Percentiles rank a stretch among this genome's conserved stretches.
Evolutionary conservation across 2,797 vertebrate species (phyloP).

Genomic region (Alca torda): DNA sequence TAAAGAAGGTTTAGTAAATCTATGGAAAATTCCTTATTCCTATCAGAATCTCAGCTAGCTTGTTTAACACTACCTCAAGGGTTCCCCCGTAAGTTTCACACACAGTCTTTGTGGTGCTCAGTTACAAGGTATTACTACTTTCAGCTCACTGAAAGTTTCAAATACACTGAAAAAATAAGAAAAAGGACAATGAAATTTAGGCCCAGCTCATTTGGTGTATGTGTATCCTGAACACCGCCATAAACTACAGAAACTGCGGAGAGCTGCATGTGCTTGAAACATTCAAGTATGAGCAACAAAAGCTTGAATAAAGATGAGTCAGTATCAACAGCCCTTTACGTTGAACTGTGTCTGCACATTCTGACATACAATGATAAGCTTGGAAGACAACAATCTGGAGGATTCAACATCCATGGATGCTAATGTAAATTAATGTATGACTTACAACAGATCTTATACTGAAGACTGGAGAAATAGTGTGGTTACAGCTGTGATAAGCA

Average conservation of each 20-base stretch:
- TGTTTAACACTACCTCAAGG: background rate
- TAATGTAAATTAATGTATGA: conserved; percentile 27
- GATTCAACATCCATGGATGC: background rate
- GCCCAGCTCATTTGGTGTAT: background rate
- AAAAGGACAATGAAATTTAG: background rate
- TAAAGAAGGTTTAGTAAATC: background rate
- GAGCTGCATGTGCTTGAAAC: background rate
- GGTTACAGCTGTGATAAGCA: conserved; percentile 48
- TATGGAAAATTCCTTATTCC: background rate
- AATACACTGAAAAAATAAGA: background rate
- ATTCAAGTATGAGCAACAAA: background rate
- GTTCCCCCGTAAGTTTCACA: background rate
- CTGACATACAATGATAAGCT: conserved; percentile 4
- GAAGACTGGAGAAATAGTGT: background rate
- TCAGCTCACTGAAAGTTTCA: background rate
- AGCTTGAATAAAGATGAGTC: conserved; percentile 49
- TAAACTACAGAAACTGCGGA: background rate
- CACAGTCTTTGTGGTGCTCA: background rate
- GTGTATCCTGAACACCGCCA: background rate
- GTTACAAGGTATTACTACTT: background rate
- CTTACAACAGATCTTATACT: conserved; percentile 15
- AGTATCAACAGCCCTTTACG: conserved; percentile 20
- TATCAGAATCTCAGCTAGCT: background rate
- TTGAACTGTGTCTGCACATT: background rate
- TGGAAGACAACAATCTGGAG: conserved; percentile 4